Base-by-base conservation (phyloP, 2,797 vertebrate species). In the Triplophysa yarkandensis region DNA sequence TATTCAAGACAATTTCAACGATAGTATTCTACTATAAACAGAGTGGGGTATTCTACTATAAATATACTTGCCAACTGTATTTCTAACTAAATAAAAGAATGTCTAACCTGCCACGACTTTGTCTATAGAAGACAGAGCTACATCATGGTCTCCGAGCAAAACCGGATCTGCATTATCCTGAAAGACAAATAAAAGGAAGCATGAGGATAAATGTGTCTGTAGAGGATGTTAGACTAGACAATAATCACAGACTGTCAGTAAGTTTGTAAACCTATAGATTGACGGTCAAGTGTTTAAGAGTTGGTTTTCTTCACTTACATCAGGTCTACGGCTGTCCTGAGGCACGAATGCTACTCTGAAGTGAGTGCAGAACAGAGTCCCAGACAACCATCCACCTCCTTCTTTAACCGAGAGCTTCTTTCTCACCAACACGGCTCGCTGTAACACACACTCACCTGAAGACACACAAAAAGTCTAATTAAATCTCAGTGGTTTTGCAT, bases 101-200 rank as follows among this genome's bases (percentile, higher is more conserved):
- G 21, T 48, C 94, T 91, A 86, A 98, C 97, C 95, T 46, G 95
- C 96, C 68, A 98, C 94, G 60, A 98, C 91, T 81, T 93, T 94
- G 74, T 93, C 90, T 77, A 98, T 95, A 69, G 95, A 95, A 2
- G 94, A 86, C 76, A 98, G 85, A 1, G 95, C 91, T 67, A 98
- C 93, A 4, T 97, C 95, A 0, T 94, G 89, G 21, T 95, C 94
- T 10, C 91, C 92, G 61, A 83, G 88, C 21, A 94, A 89, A 52
- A 92, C 85, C 0, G 92, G 88, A 4, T 91, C 91, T 7, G 90
- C 87, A 74, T 93, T 85, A 54, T 90, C 89, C 95, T 96, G 86
- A 0, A 71, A n/a, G 14, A 69, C 44, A 65, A 71, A 21, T 27
- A 25, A 67, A 44, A n/a, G 41, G 25, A 67, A 63, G 34, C 39